These are phyloP conservation scores for Marcusenius ussheri DNA, from an alignment of 2,113 vertebrate species.

Conservation along the genomic window DNA sequence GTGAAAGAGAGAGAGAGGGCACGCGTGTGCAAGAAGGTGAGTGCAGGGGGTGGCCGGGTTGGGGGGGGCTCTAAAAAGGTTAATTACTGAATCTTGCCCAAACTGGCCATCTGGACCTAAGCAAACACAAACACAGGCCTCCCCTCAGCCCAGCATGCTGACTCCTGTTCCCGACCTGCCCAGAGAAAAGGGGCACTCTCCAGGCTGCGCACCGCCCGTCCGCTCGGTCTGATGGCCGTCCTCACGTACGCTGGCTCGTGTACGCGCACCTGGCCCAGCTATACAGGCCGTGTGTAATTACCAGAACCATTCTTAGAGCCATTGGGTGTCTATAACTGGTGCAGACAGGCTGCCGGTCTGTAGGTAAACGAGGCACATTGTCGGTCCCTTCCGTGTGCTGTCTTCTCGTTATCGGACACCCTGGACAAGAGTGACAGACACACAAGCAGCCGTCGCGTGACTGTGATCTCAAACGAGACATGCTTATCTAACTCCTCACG, in stretches of 20 bases:
- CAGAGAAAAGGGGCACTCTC: not conserved
- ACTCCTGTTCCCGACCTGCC: not conserved
- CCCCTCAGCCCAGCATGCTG: not conserved
- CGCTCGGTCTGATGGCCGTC: not conserved
- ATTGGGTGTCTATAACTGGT: not conserved
- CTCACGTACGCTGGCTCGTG: not conserved
- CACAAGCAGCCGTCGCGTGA: not conserved
- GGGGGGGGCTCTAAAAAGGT: conserved; percentile 39
- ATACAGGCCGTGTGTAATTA: not conserved
- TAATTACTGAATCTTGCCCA: conserved; percentile 47
- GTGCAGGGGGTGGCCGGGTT: conserved; percentile 25
- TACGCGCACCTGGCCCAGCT: not conserved
- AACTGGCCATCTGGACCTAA: conserved; percentile 45
- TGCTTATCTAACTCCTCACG: not conserved
- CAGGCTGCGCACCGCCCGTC: not conserved
- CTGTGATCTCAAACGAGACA: not conserved
- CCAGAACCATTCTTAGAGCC: not conserved
- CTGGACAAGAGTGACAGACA: not conserved
- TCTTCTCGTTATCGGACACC: not conserved
- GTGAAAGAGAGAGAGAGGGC: not conserved
- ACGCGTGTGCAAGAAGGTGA: not conserved
- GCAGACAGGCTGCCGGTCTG: not conserved
- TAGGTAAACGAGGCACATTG: not conserved
- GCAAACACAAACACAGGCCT: conserved; percentile 16
- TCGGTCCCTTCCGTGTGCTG: not conserved